phyloP scores from a whole-genome alignment of 2,113 vertebrate genomes.

The Lonchura striata region DNA sequence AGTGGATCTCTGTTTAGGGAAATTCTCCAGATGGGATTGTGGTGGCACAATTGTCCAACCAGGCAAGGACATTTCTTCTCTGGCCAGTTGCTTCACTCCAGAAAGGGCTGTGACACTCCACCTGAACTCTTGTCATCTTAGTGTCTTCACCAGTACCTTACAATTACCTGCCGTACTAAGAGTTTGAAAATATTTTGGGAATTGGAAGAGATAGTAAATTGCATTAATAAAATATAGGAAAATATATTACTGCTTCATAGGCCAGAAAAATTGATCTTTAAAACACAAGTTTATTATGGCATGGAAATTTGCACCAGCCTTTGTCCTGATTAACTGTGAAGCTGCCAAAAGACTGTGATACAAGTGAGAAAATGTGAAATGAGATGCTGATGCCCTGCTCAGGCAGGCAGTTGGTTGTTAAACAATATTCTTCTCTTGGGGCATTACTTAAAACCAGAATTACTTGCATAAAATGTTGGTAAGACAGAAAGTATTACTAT shows the following conservation, averaged over 20 bases:
- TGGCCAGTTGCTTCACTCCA: background rate
- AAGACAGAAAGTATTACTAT: background rate
- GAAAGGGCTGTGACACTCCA: background rate
- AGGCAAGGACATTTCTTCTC: background rate
- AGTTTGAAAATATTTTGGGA: background rate
- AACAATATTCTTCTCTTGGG: background rate
- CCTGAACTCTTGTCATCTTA: background rate
- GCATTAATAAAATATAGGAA: background rate
- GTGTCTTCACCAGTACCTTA: background rate
- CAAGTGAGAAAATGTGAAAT: background rate
- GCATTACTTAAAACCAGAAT: background rate
- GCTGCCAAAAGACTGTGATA: background rate
- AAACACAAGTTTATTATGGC: background rate
- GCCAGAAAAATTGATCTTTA: background rate
- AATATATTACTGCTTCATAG: background rate
- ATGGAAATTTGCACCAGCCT: background rate
- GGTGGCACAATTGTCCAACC: background rate
- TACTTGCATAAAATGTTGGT: background rate
- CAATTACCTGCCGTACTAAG: accelerated
- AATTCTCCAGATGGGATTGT: background rate
- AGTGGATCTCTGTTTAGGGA: background rate
- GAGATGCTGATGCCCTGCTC: background rate
- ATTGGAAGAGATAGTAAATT: background rate
- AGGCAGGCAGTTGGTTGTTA: background rate
- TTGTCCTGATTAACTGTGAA: background rate